Evolutionary conservation across 2,797 vertebrate genomes (phyloP).

Genomic region (Pangasius sanitwongsei): DNA sequence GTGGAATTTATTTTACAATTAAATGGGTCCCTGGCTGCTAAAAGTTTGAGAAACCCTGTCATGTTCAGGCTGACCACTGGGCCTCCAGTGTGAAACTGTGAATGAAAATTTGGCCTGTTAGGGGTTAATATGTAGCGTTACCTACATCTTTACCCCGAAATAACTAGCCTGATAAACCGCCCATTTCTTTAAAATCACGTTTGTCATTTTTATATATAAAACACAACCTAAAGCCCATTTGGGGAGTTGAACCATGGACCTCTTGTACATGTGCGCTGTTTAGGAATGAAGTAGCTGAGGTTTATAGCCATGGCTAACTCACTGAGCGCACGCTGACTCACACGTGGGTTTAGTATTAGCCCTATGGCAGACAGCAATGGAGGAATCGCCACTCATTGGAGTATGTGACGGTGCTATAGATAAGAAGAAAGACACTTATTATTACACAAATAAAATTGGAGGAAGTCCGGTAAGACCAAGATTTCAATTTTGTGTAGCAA

Average conservation of each 20-base stretch:
- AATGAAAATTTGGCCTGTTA: too few relatives aligned
- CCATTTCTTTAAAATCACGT: neutral
- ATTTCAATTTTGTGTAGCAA: neutral
- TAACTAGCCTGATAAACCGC: neutral
- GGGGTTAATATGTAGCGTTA: neutral
- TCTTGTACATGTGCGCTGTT: neutral
- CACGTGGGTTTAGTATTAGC: constrained; percentile 27
- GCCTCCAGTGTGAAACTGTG: neutral
- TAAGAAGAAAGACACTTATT: constrained; percentile 45
- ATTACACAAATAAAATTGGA: constrained; percentile 72
- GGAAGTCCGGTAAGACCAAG: constrained; percentile 59
- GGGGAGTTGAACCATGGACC: neutral
- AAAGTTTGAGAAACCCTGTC: neutral
- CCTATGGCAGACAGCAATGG: neutral
- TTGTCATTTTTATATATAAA: neutral
- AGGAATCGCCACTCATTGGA: constrained; percentile 62
- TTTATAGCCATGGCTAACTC: neutral
- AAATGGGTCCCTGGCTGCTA: neutral
- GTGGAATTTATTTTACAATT: neutral
- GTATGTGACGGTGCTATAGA: constrained; percentile 68
- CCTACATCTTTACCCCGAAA: neutral
- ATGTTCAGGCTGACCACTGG: neutral
- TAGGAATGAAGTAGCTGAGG: too few relatives aligned
- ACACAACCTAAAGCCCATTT: neutral
- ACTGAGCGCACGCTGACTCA: neutral